Evolutionary conservation across 2,113 vertebrate genomes (phyloP).

Genomic region (Dasyprocta punctata): DNA sequence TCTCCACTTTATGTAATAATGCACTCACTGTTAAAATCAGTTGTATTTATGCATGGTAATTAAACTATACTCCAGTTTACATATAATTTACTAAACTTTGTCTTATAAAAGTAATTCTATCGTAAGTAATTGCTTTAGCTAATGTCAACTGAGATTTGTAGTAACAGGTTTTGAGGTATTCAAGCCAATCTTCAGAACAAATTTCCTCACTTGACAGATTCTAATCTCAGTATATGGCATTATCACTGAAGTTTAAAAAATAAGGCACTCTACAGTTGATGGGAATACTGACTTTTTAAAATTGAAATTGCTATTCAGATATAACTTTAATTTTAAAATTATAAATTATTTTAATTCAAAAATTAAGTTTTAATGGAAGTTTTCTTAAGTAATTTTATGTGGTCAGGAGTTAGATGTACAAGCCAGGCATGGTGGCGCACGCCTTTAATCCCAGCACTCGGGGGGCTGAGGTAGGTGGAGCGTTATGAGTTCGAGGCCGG

Average conservation of each 20-base stretch:
- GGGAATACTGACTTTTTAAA: neutral
- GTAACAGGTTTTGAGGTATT: neutral
- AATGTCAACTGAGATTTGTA: neutral
- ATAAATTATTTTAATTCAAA: neutral
- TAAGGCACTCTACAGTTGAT: fast-evolving
- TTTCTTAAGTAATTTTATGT: neutral
- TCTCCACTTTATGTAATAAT: neutral
- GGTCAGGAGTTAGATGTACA: neutral
- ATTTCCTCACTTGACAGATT: neutral
- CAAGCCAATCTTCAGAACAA: neutral
- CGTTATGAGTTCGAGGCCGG: too few relatives aligned
- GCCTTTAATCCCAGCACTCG: too few relatives aligned
- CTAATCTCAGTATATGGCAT: neutral
- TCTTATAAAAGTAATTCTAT: neutral
- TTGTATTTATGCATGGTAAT: neutral
- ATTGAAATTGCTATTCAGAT: neutral
- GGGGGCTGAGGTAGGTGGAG: too few relatives aligned
- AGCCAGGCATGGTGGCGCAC: too few relatives aligned
- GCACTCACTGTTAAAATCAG: neutral
- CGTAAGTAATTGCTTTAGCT: neutral
- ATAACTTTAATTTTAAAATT: neutral
- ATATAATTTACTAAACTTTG: neutral
- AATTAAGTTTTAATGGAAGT: neutral
- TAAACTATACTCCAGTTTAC: neutral
- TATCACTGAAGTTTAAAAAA: neutral